Evolutionary conservation across 2,888 invertebrate species (phyloP).

Genomic region (Drosophila monieri): DNA sequence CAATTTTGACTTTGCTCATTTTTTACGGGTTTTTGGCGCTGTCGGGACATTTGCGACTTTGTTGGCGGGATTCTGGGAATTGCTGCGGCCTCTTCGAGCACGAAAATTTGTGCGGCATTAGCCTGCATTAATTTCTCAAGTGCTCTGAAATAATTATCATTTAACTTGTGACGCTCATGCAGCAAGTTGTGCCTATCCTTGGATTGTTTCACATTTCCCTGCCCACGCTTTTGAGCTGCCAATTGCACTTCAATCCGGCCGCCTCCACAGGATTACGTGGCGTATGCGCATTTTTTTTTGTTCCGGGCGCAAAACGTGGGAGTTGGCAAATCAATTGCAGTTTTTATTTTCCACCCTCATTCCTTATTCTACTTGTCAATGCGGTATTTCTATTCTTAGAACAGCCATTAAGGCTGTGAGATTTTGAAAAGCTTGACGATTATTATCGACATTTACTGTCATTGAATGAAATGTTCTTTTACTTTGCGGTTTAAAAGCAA

Average conservation of each 20-base stretch:
- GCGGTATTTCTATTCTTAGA: neutral
- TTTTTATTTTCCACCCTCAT: slow-evolving; percentile 8
- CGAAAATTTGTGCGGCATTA: slow-evolving; percentile 57
- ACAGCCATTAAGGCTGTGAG: neutral
- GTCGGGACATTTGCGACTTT: slow-evolving; percentile 46
- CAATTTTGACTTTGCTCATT: slow-evolving; percentile 62
- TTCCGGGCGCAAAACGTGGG: slow-evolving; percentile 3
- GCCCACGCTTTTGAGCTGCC: neutral
- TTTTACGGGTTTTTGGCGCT: slow-evolving; percentile 55
- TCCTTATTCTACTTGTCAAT: neutral
- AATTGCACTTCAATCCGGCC: slow-evolving; percentile 9
- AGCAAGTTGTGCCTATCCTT: slow-evolving; percentile 1
- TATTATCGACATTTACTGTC: neutral
- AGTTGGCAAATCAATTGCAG: slow-evolving; percentile 19
- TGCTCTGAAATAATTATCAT: slow-evolving; percentile 54
- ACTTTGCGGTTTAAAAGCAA: neutral
- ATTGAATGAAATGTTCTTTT: neutral
- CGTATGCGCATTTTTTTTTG: slow-evolving; percentile 7
- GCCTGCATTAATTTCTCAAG: slow-evolving; percentile 57
- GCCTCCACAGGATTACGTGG: slow-evolving; percentile 1
- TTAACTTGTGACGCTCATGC: slow-evolving; percentile 43
- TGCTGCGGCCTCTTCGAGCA: slow-evolving; percentile 37
- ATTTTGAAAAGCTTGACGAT: neutral
- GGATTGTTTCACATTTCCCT: neutral
- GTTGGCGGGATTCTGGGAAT: slow-evolving; percentile 42